phyloP scores from a whole-genome alignment of 2,113 vertebrate species.

The Amia ocellicauda region DNA sequence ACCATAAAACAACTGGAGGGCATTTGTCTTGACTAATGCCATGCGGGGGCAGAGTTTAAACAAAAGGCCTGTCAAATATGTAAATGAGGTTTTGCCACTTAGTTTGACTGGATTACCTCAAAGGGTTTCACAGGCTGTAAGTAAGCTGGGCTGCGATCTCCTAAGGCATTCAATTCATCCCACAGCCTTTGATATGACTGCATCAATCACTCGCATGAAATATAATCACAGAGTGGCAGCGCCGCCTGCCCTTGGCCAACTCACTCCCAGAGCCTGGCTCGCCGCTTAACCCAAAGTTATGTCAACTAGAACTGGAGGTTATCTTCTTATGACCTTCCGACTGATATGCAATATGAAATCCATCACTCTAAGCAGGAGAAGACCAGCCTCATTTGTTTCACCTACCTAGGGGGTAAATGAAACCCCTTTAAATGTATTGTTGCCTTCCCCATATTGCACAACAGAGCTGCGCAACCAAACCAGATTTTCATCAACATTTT shows the following conservation, averaged over 20 bases:
- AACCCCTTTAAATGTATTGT: conserved; percentile 63
- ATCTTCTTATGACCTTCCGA: conserved; percentile 11
- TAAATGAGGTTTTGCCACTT: neutral
- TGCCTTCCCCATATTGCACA: conserved; percentile 44
- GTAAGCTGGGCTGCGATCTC: conserved; percentile 11
- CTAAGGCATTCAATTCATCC: neutral
- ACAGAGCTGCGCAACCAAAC: conserved; percentile 40
- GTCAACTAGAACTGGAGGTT: conserved; percentile 15
- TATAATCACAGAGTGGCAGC: conserved; percentile 8
- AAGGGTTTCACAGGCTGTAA: conserved; percentile 9
- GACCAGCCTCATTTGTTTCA: conserved; percentile 56
- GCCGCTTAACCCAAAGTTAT: conserved; percentile 18
- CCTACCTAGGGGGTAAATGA: conserved; percentile 64
- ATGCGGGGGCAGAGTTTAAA: too few relatives aligned
- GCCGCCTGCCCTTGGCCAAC: neutral
- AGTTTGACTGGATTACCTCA: conserved; percentile 22
- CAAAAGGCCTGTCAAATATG: neutral
- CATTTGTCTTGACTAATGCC: neutral
- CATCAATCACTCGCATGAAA: conserved; percentile 5
- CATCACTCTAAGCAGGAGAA: conserved; percentile 51
- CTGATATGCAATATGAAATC: conserved; percentile 28
- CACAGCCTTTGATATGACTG: neutral
- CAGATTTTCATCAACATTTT: too few relatives aligned
- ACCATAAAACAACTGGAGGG: neutral
- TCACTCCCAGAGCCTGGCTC: neutral